A percentile compares a stretch with the other conserved stretches of the same genome.
phyloP scores from a whole-genome alignment of 2,888 invertebrate species.

The Spatulosminthurus flaviceps region DNA sequence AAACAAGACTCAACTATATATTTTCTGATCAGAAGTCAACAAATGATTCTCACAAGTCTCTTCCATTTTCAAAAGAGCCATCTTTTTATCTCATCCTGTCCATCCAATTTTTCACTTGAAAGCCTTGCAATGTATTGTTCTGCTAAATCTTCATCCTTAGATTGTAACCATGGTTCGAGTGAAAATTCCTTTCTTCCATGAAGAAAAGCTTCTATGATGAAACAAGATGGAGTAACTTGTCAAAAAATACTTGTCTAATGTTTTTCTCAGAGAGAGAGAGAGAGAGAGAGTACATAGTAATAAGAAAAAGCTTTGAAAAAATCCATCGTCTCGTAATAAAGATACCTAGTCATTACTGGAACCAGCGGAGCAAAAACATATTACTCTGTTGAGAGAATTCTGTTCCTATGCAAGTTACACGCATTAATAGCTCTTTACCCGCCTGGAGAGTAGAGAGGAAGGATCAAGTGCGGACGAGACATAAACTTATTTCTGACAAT shows the following conservation, averaged over 20 bases:
- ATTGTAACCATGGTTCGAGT: slow-evolving; percentile 5
- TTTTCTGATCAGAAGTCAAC: slow-evolving; percentile 6
- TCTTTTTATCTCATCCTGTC: slow-evolving; percentile 20
- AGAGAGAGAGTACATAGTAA: too few species aligned
- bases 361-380: slow-evolving; percentile 30
- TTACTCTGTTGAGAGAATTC: background rate
- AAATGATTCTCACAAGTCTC: slow-evolving; percentile 1
- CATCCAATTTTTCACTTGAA: slow-evolving; percentile 36
- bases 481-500: slow-evolving; percentile 19
- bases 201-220: background rate
- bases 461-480: slow-evolving; percentile 6
- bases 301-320: background rate
- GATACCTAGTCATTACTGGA: slow-evolving; percentile 41
- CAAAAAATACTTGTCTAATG: background rate
- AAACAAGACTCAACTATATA: background rate
- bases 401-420: too few species aligned
- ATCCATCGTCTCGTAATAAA: background rate
- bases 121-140: slow-evolving; percentile 26
- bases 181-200: slow-evolving; percentile 32
- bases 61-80: background rate
- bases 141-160: slow-evolving; percentile 27
- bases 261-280: background rate
- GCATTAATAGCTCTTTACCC: background rate
- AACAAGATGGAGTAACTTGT: background rate
- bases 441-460: background rate